Evolutionary conservation across 2,888 invertebrate genomes (phyloP).

Genomic region (Seira sanloemensis): DNA sequence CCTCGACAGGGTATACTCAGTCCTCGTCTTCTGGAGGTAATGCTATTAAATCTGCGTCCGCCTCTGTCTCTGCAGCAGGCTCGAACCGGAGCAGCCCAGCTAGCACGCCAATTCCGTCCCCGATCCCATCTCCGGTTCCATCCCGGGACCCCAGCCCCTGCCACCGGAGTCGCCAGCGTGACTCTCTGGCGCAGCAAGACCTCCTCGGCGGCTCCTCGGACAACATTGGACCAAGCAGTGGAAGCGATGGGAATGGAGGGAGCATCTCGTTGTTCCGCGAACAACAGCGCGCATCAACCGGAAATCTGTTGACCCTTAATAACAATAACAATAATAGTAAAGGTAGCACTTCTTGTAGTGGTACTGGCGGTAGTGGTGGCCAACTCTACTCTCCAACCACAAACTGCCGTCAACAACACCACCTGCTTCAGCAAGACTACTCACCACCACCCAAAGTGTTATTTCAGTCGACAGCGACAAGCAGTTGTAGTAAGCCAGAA

Average conservation of each 20-base stretch:
- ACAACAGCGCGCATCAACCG: slow-evolving; percentile 40
- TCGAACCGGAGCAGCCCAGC: slow-evolving; percentile 69
- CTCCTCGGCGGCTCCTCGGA: slow-evolving; percentile 42
- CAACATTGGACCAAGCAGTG: slow-evolving; percentile 45
- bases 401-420: slow-evolving; percentile 19
- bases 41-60: slow-evolving; percentile 63
- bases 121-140: slow-evolving; percentile 69
- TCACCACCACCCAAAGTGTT: slow-evolving; percentile 63
- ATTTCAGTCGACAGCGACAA: slow-evolving; percentile 43
- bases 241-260: slow-evolving; percentile 1
- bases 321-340: slow-evolving; percentile 49
- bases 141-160: slow-evolving; percentile 73
- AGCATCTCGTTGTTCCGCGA: slow-evolving; percentile 20
- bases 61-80: slow-evolving; percentile 67
- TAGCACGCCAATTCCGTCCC: slow-evolving; percentile 68
- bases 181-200: slow-evolving; percentile 36
- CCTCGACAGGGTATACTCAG: slow-evolving; percentile 58
- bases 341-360: slow-evolving; percentile 28
- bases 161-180: slow-evolving; percentile 46
- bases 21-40: slow-evolving; percentile 36
- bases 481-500: slow-evolving; percentile 14
- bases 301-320: slow-evolving; percentile 41
- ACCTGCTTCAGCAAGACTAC: slow-evolving; percentile 26
- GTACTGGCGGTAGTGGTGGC: slow-evolving; percentile 7
- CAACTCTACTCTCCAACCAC: slow-evolving; percentile 5